Conservation (phyloP, 30 jellyfish, hydroid and myxozoan species). For the Turritopsis dohrnii region DNA sequence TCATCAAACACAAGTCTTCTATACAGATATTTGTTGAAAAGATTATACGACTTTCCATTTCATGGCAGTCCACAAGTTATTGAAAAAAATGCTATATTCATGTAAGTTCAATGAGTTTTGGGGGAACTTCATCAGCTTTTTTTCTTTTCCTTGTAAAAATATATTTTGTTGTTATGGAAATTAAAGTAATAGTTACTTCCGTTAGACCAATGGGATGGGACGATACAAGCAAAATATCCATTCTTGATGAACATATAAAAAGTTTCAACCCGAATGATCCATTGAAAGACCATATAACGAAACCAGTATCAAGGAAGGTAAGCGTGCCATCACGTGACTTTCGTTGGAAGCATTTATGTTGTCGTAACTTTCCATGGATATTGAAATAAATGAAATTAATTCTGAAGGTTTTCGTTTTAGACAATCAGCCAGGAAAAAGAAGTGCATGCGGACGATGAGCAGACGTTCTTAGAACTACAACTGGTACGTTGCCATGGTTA, state of each 20-base stretch:
- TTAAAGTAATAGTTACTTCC: too few relatives aligned
- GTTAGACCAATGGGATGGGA: slow-evolving; percentile 99
- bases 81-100: slow-evolving; percentile 85
- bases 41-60: slow-evolving; percentile 72
- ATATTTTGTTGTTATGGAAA: too few relatives aligned
- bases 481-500: slow-evolving; percentile 33
- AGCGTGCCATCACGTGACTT: neutral
- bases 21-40: slow-evolving; percentile 67
- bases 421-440: slow-evolving; percentile 86
- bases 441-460: slow-evolving; percentile 85
- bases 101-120: slow-evolving; percentile 41
- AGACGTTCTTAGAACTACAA: slow-evolving; percentile 67
- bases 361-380: too few relatives aligned
- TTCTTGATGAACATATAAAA: slow-evolving; percentile 83
- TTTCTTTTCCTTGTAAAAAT: neutral
- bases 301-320: slow-evolving; percentile 86
- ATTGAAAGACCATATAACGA: slow-evolving; percentile 60
- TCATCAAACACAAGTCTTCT: slow-evolving; percentile 50
- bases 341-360: neutral
- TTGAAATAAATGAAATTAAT: too few relatives aligned
- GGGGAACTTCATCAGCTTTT: neutral
- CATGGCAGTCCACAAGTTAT: slow-evolving; percentile 80
- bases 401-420: slow-evolving; percentile 28
- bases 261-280: slow-evolving; percentile 77
- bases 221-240: slow-evolving; percentile 64